phyloP scores from a whole-genome alignment of 2,888 invertebrate species.

The Lypha dubia region DNA sequence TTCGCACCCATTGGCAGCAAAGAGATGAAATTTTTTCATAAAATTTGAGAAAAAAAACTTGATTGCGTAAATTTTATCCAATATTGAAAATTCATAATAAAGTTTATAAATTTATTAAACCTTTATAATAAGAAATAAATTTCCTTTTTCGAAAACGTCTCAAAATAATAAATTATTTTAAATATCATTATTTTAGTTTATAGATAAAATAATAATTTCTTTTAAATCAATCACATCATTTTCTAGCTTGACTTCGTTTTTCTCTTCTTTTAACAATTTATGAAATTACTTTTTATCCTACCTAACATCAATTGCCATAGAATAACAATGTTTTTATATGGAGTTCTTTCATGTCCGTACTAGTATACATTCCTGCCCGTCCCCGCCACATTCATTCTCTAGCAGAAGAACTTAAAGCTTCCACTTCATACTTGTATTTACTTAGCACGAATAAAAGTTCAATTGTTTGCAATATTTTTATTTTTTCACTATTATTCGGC shows the following conservation, averaged over 20 bases:
- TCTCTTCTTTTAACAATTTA: not conserved
- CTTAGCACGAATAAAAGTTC: slow-evolving; percentile 52
- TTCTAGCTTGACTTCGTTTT: too few relatives aligned
- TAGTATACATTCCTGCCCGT: not conserved
- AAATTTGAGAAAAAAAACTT: too few relatives aligned
- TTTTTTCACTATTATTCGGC: not conserved
- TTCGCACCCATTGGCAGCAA: too few relatives aligned
- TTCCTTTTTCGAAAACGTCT: too few relatives aligned
- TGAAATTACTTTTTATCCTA: not conserved
- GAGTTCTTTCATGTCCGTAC: slow-evolving; percentile 18
- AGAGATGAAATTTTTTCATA: too few relatives aligned
- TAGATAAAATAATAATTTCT: not conserved
- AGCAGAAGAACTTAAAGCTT: slow-evolving; percentile 20
- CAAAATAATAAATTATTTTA: too few relatives aligned
- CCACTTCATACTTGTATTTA: slow-evolving; percentile 39
- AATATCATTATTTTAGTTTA: not conserved
- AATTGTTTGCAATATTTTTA: slow-evolving; percentile 37
- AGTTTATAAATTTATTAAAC: too few relatives aligned
- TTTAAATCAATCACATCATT: not conserved
- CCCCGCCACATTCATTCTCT: not conserved
- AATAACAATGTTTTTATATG: slow-evolving; percentile 33
- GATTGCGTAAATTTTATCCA: too few relatives aligned
- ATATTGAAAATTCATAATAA: too few relatives aligned
- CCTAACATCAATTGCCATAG: slow-evolving; percentile 3
- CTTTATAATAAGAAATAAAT: too few relatives aligned